phyloP scores from a whole-genome alignment of 2,113 vertebrate species.

The Hemiscyllium ocellatum region DNA sequence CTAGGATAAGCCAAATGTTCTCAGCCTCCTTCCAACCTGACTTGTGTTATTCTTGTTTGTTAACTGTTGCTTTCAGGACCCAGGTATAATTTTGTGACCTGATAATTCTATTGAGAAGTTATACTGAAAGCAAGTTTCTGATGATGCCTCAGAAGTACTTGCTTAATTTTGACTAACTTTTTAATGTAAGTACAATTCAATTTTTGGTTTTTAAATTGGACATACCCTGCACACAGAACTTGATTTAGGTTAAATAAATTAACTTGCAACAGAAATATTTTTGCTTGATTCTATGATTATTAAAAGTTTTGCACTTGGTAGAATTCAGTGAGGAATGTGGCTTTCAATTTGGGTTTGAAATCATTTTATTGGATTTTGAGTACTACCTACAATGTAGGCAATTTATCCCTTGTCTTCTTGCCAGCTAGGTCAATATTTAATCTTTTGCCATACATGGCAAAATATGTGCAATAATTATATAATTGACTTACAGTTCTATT shows the following conservation, averaged over 20 bases:
- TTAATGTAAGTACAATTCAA: background rate
- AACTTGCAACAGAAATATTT: too few relatives aligned
- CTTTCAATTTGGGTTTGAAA: background rate
- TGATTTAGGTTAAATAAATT: background rate
- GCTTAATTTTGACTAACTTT: background rate
- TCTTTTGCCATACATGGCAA: background rate
- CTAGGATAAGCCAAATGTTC: background rate
- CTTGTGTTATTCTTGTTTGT: background rate
- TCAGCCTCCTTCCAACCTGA: background rate
- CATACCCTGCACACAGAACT: background rate
- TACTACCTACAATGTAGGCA: background rate
- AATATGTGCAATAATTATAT: background rate
- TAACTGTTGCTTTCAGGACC: background rate
- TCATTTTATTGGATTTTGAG: background rate
- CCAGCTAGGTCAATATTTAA: background rate
- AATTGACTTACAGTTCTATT: background rate
- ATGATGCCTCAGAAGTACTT: background rate
- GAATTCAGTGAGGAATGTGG: background rate
- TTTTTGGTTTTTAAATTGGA: background rate
- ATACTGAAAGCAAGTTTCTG: background rate
- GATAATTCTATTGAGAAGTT: background rate
- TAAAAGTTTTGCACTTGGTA: background rate
- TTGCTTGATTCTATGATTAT: background rate
- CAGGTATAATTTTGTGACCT: background rate
- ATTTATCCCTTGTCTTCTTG: background rate